Evolutionary conservation across 2,113 vertebrate genomes (phyloP), one percentile per base, ranked within the genome.

Genomic region (Theristicus caerulescens): DNA sequence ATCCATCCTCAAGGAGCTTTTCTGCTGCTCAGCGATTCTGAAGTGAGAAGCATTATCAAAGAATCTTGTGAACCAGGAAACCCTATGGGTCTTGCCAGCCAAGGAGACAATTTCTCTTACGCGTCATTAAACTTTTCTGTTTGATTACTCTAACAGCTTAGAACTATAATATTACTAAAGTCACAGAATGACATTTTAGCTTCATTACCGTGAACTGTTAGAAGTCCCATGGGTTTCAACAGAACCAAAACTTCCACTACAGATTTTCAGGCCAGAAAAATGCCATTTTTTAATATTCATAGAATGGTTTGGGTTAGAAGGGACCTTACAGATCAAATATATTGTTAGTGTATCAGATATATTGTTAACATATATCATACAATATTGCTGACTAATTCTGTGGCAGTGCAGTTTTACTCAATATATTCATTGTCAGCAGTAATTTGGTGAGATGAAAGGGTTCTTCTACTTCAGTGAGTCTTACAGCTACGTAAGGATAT

Each of bases 31-130:
- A 59, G 38, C 65, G 77, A 90, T 86, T 94, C 73, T 58, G 34
- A 94, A 91, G 42, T 42, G 42, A 66, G 90, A 92, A 81, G 36
- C 22, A 74, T 90, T 85, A 88, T 84, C 72, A 82, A 87, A 91
- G 80, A 82, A 87, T 46, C 32, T 71, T 87, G 78, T 36, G 42
- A 91, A 95, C 42, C 49, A 91, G 67, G 78, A 94, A 85, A 51
- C n/a, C 66, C 78, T 47, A 14, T 26, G 84, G 49, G 16, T 66
- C 86, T 93, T 94, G 20, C 32, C 70, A 96, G 73, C n/a, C 81
- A 87, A 94, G 69, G 49, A 72, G 62, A 89, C 40, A 82, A 88
- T 79, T 95, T 86, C 66, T 88, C 29, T 70, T 40, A 79, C 0
- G 9, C 18, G 17, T 89, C 81, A 54, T 87, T 92, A 80, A 82